Evolutionary conservation across 2,888 invertebrate genomes (phyloP), one percentile per base, ranked within the genome.

Genomic region (Cacoxenus indagator): DNA sequence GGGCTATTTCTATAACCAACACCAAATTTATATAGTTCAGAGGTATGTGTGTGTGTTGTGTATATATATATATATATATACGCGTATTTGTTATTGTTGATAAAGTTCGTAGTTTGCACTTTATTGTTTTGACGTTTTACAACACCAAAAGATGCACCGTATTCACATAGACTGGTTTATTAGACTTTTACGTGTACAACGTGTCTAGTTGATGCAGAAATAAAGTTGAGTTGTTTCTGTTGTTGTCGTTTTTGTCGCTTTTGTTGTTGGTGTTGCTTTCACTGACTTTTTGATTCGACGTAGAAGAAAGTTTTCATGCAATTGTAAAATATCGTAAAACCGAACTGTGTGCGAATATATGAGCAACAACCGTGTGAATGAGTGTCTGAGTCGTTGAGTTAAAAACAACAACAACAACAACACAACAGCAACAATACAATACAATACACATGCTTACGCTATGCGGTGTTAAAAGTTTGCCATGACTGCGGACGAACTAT

Each of bases 51-150:
- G 45, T n/a, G n/a, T n/a, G n/a, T n/a, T n/a, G n/a, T n/a, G n/a
- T n/a, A n/a, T n/a, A n/a, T n/a, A n/a, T n/a, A n/a, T n/a, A n/a
- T n/a, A n/a, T n/a, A n/a, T n/a, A n/a, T n/a, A n/a, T n/a, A n/a
- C n/a, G n/a, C n/a, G n/a, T n/a, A n/a, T n/a, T n/a, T 62, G 61
- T 43, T 43, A 62, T 62, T 62, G 61, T 62, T 45, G 61, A 62
- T 62, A 62, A 62, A 62, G 45, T 62, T 62, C 61, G 61, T 45
- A 45, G 61, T 62, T 62, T 62, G 61, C 61, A 45, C 61, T 62
- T 62, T 62, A 62, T 62, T 62, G 61, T 62, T 45, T 62, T 62
- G 61, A 45, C 45, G 45, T 62, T 62, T 62, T 62, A 62, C 61
- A 62, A 45, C 61, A 62, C 61, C 31, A 37, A 22, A 51, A 37